Base-by-base conservation (phyloP, 2,888 invertebrate genomes). In the Thereva nobilitata region DNA sequence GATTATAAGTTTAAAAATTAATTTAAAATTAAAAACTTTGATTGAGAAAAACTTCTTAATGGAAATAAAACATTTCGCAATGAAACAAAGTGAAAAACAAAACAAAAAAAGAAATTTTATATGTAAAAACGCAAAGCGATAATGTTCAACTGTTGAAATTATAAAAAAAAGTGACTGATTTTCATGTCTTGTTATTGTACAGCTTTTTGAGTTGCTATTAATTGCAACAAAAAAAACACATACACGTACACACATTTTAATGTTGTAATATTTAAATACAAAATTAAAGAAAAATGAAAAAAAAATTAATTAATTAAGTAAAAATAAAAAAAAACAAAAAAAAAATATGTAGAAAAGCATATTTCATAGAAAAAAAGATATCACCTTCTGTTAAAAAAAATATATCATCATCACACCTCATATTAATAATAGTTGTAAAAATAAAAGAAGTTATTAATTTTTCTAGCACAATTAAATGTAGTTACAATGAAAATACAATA, bases 181-280 rank as follows among this genome's bases (percentile, higher is more conserved):
- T 61, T 61, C 61, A 61, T 49, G 38, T 61, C 61, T 61, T 61
- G 61, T 61, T 61, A 61, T 41, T 61, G 61, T 61, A 61, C 61
- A 61, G 61, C 61, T 61, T 50, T 61, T 61, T 50, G 49, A 61
- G 61, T 61, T 61, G 61, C 61, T 5, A 61, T 50, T 61, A 42
- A 50, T 50, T 23, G 61, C 61, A 61, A 61, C 35, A 61, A 61
- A 61, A 38, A 55, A 55, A 12, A 55, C 10, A 37, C 38, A 61
- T 40, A 57, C 23, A 23, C 23, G 23, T 23, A 23, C 23, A 23
- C 23, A 23, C 23, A 23, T 23, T 50, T 59, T 61, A 50, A 61
- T 44, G 50, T 61, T 61, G 61, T 61, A 50, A 57, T 45, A 49
- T 40, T 47, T 7, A 12, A 34, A 7, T 49, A 12, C 47, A 59